Conservation (phyloP, 2,113 vertebrate species). For the Rhizomys pruinosus region DNA sequence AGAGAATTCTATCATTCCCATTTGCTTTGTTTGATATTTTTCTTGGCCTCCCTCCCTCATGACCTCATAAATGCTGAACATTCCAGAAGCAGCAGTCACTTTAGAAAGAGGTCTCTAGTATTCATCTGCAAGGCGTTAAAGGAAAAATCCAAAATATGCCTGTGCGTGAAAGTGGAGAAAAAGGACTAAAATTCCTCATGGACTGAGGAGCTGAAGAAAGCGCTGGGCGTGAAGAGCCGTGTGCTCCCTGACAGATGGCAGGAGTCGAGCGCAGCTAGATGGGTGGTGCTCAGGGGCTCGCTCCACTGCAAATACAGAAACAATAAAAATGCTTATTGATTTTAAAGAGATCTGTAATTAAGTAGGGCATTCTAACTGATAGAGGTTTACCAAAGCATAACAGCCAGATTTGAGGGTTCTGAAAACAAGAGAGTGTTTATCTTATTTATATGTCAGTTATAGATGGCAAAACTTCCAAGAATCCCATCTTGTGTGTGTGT, state of each 20-base stretch:
- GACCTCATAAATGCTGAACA: slow-evolving; percentile 67
- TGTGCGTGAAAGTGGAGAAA: slow-evolving; percentile 72
- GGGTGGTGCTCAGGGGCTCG: slow-evolving; percentile 73
- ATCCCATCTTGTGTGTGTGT: background rate
- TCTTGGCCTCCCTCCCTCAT: slow-evolving; percentile 53
- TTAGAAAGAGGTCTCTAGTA: slow-evolving; percentile 1
- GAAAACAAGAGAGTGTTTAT: slow-evolving; percentile 80
- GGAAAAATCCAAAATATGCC: slow-evolving; percentile 74
- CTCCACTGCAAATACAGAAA: slow-evolving; percentile 81
- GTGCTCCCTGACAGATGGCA: slow-evolving; percentile 86
- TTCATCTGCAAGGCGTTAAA: slow-evolving; percentile 66
- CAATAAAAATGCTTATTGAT: slow-evolving; percentile 86
- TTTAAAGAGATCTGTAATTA: slow-evolving; percentile 86
- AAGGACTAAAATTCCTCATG: slow-evolving; percentile 72
- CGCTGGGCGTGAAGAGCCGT: slow-evolving; percentile 80
- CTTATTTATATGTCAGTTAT: slow-evolving; percentile 81
- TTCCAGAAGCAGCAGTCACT: slow-evolving; percentile 66
- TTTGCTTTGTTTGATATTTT: slow-evolving; percentile 42
- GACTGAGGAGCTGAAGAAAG: slow-evolving; percentile 77
- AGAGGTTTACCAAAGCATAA: slow-evolving; percentile 85
- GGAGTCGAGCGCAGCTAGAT: slow-evolving; percentile 47
- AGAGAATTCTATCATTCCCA: slow-evolving; percentile 15
- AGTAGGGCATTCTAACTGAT: slow-evolving; percentile 86
- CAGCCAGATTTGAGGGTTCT: slow-evolving; percentile 73
- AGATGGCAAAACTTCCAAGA: slow-evolving; percentile 39